Conservation (phyloP, 2,113 vertebrate species). For the Pyrgilauda ruficollis region DNA sequence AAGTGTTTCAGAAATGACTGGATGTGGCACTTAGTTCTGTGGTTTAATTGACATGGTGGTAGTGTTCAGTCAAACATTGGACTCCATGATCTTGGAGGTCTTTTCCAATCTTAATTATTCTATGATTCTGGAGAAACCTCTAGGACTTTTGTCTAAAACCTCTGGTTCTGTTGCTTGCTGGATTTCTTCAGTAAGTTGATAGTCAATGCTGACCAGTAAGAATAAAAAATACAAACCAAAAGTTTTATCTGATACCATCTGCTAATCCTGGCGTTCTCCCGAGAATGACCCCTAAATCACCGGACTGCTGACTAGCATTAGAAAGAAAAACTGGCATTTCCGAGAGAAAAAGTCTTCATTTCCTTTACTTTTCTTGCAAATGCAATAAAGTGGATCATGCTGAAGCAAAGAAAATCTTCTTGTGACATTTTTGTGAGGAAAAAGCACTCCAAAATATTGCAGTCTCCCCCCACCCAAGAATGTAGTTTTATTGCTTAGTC, state of each 20-base stretch:
- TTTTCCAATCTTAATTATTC: background rate
- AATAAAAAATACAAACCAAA: background rate
- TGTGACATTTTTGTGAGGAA: conserved; percentile 46
- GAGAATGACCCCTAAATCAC: background rate
- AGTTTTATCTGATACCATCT: background rate
- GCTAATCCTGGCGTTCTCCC: background rate
- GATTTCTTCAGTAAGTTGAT: background rate
- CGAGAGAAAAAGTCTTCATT: conserved; percentile 12
- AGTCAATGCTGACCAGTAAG: background rate
- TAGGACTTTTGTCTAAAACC: background rate
- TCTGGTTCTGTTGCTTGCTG: background rate
- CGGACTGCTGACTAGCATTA: conserved; percentile 1
- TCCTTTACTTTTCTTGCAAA: conserved; percentile 34
- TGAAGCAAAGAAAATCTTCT: conserved; percentile 18
- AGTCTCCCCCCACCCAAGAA: background rate
- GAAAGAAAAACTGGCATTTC: background rate
- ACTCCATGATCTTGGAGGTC: background rate
- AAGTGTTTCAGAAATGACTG: background rate
- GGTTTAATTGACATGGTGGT: background rate
- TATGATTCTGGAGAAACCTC: background rate
- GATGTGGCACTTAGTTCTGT: background rate
- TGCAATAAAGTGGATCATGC: background rate
- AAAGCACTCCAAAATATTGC: conserved; percentile 20
- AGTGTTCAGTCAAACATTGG: background rate
- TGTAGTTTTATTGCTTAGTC: conserved; percentile 18